Evolutionary conservation across 2,113 vertebrate species (phyloP), one percentile per base, ranked within the genome.

Genomic region (Dicaeum eximium): DNA sequence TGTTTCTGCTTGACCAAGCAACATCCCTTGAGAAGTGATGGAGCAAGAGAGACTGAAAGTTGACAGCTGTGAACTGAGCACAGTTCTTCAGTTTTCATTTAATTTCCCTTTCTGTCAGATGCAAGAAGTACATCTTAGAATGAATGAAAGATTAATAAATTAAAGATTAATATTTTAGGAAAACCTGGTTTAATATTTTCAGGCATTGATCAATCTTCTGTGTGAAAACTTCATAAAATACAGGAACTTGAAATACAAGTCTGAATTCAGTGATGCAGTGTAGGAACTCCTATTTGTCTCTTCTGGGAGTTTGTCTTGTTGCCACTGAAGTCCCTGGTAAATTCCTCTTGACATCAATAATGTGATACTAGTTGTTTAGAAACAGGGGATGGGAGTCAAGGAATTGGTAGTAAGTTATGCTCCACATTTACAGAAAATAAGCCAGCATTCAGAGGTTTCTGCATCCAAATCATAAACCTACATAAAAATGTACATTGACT

Each of bases 111-210:
- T 44, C 71, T 83, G 42, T 31, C 50, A 91, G 13, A 72, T 72
- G 33, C 13, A 88, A 74, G 53, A 65, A 81, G 4, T 61, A n/a
- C 33, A 6, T 33, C 50, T 91, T 81, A 69, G 31, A 78, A 84
- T 24, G 38, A 93, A 74, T 57, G 35, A 90, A 75, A 67, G 21
- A 86, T 61, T 56, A 84, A 86, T 45, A 77, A 92, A 88, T 51
- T 48, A 70, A 84, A 71, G 24, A 71, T 48, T 53, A 80, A 53
- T 88, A 84, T 64, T 95, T 91, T 70, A 78, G 18, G 28, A 86
- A 90, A 75, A 57, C 6, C 7, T 67, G 9, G 13, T 88, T 72
- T 77, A 61, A 6, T 53, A 48, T 80, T 88, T 92, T 87, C 38
- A 73, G 81, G 37, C 11, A 73, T 50, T 75, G 25, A 64, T 71